Base-by-base conservation (phyloP, 2,888 invertebrate species). In the Pandemis cinnamomeana region DNA sequence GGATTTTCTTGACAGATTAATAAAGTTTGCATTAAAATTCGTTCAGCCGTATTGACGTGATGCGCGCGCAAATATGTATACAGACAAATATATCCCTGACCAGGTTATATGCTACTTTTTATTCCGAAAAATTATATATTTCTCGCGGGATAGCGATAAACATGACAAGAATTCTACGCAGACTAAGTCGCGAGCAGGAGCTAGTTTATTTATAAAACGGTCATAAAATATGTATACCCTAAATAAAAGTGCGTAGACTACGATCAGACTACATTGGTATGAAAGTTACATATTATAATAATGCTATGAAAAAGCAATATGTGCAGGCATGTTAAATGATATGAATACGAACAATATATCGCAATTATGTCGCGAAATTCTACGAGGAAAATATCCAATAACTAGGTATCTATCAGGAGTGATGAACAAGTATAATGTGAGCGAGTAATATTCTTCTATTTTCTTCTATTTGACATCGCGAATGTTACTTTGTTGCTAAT, bases 401-500 rank as follows among this genome's bases (percentile, higher is more conserved):
- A 11, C 11, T 48, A 48, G 11, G 11, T 11, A 48, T 11, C 46
- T 48, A 48, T 11, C 46, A n/a, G n/a, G n/a, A 51, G n/a, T n/a
- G n/a, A n/a, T 51, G 3, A 0, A n/a, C 8, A 15, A 55, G 15
- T 55, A 55, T 55, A 20, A 55, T 55, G 8, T 55, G 15, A 55
- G 53, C 53, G 20, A 55, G 20, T 7, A 55, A 55, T 55, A 36
- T 36, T 4, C 27, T 36, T 36, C 27, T 4, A 36, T 36, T 36
- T 36, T 20, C 53, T 55, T 55, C 6, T 51, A 13, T n/a, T 55
- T 11, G n/a, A 41, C 15, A 55, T 8, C 15, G 42, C 15, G 62
- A 27, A 15, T 44, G 41, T 42, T 62, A 13, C 62, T 62, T 62
- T 62, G n/a, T 62, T 8, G 6, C 62, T 62, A 62, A 62, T 62